Evolutionary conservation across 2,113 vertebrate species (phyloP).

Genomic region (Myrmecophaga tridactyla): DNA sequence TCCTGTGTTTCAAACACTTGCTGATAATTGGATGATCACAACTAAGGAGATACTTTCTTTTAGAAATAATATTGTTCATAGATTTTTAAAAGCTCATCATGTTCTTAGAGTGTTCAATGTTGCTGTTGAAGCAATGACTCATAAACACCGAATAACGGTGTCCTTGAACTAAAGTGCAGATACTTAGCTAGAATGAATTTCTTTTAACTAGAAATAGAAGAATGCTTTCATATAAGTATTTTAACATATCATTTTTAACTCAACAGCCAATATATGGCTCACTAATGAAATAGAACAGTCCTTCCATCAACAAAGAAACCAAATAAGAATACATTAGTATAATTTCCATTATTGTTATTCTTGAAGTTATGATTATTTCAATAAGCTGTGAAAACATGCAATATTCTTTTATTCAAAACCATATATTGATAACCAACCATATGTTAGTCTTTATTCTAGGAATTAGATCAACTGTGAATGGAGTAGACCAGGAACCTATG

Average conservation of each 20-base stretch:
- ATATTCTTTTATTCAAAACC: neutral
- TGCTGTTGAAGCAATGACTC: neutral
- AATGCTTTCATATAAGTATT: neutral
- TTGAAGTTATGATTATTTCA: neutral
- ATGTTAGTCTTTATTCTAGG: neutral
- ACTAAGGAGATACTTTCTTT: neutral
- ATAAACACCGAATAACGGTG: neutral
- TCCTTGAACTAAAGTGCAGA: neutral
- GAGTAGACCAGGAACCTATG: neutral
- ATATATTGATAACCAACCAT: neutral
- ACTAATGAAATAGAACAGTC: neutral
- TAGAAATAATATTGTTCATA: neutral
- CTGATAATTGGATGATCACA: neutral
- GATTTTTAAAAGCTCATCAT: neutral
- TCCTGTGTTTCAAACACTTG: neutral
- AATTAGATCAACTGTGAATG: neutral
- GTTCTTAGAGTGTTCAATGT: neutral
- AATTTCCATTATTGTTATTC: neutral
- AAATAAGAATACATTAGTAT: neutral
- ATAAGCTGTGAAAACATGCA: neutral
- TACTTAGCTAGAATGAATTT: neutral
- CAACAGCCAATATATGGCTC: neutral
- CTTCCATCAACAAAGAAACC: neutral
- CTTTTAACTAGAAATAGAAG: neutral
- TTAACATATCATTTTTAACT: neutral